A percentile compares a stretch with the other conserved stretches of the same genome.
Evolutionary conservation across 2,888 invertebrate genomes (phyloP).

Genomic region (Pantelozetes paolii): DNA sequence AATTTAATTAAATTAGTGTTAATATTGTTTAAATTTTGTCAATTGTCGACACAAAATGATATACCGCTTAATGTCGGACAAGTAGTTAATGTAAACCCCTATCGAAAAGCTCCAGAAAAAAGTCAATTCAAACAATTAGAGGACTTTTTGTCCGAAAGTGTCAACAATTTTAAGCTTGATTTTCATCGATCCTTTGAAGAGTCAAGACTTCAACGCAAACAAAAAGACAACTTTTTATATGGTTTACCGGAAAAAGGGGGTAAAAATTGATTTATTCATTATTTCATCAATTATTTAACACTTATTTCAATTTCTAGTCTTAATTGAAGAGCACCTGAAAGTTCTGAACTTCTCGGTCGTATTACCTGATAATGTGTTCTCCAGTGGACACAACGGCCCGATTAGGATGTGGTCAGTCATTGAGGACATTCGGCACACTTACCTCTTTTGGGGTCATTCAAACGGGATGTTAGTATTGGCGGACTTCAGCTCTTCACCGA

Average conservation of each 20-base stretch:
- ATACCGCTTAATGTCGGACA: too few species aligned
- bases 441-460: constrained; percentile 27
- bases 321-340: constrained; percentile 1
- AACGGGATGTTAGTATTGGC: constrained; percentile 17
- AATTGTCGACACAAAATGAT: not conserved
- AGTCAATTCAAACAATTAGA: constrained; percentile 20
- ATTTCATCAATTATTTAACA: not conserved
- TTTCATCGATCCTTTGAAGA: constrained; percentile 29
- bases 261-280: not conserved
- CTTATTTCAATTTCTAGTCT: not conserved
- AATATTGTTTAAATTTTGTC: not conserved
- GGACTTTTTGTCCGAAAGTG: constrained; percentile 15
- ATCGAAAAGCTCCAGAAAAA: not conserved
- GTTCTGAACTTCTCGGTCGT: constrained; percentile 9
- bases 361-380: not conserved
- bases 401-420: constrained; percentile 24
- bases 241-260: constrained; percentile 15
- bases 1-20: constrained; percentile 2
- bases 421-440: not conserved
- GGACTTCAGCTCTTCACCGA: constrained; percentile 1
- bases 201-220: constrained; percentile 17
- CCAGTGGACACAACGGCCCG: not conserved
- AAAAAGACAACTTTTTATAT: constrained; percentile 17
- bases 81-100: not conserved
- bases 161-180: constrained; percentile 28